A percentile compares a stretch with the other conserved stretches of the same genome.
phyloP scores from a whole-genome alignment of 2,888 invertebrate species.

The Hydropsyche betteni region DNA sequence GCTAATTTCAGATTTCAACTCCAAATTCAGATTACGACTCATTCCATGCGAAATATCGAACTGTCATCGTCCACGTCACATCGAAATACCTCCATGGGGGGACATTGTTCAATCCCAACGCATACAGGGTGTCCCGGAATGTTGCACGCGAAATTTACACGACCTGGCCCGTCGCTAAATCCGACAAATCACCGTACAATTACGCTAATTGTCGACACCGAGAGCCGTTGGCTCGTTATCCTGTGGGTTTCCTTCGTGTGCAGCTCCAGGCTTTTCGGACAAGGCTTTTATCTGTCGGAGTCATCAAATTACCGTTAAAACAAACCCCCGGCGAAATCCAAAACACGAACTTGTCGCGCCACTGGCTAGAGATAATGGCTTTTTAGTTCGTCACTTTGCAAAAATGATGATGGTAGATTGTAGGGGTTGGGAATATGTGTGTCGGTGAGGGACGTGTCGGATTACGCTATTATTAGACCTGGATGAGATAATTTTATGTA shows the following conservation, averaged over 20 bases:
- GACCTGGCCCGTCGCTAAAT: no score
- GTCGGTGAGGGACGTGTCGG: no score
- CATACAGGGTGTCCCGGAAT: not conserved
- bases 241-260: not conserved
- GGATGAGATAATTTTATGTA: no score
- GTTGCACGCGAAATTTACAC: no score
- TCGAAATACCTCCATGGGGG: not conserved
- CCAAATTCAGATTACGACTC: no score
- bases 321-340: conserved; percentile 3
- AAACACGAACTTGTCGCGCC: not conserved
- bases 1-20: no score
- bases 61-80: not conserved
- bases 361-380: not conserved
- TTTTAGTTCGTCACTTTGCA: conserved; percentile 3
- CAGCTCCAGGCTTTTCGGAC: not conserved
- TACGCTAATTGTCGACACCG: no score
- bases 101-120: not conserved
- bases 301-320: conserved; percentile 24
- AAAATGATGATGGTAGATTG: not conserved
- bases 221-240: no score
- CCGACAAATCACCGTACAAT: no score
- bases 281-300: conserved; percentile 24
- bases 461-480: no score
- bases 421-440: no score
- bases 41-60: not conserved